Base-by-base conservation (phyloP, 1,140 invertebrate genomes). In the Theocolax elegans region DNA sequence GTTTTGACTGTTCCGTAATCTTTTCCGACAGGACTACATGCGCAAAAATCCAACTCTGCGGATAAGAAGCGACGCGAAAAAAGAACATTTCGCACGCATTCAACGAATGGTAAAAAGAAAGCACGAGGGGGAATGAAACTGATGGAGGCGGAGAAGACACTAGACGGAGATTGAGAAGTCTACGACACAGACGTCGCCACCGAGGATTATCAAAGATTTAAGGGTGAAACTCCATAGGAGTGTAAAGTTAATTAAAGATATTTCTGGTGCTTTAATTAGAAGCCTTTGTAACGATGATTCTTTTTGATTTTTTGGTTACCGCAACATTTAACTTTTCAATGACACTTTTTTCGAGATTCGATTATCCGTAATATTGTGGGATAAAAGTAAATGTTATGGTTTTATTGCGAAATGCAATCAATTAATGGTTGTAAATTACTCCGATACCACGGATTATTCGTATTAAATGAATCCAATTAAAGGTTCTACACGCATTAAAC, bases 391-490 rank as follows among this genome's bases (percentile, higher is more conserved):
- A n/a, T n/a, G n/a, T n/a, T n/a, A n/a, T n/a, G n/a, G n/a, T n/a
- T n/a, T n/a, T n/a, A n/a, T n/a, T n/a, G n/a, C n/a, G n/a, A n/a
- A n/a, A n/a, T n/a, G 15, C 23, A 10, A 51, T 51, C 35, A 25
- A 59, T 59, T 23, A 42, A 42, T 21, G 21, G 19, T 27, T 13
- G 21, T 59, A 42, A 59, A 59, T 59, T 19, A 40, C 12, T 17
- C 21, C 3, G 35, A 25, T 40, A 25, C 3, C 8, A n/a, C 35
- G 1, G 21, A n/a, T n/a, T 3, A 2, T 3, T 25, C 48, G 35
- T 15, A 15, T 10, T n/a, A 59, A 59, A 59, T 59, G 56, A 35
- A 23, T 59, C 21, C 56, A 59, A 59, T 59, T 59, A 59, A 59
- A 59, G 15, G 35, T 3, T 25, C 29, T 23, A 35, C 10, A 13